phyloP scores from a whole-genome alignment of 2,888 invertebrate species.

The Pterostichus niger region DNA sequence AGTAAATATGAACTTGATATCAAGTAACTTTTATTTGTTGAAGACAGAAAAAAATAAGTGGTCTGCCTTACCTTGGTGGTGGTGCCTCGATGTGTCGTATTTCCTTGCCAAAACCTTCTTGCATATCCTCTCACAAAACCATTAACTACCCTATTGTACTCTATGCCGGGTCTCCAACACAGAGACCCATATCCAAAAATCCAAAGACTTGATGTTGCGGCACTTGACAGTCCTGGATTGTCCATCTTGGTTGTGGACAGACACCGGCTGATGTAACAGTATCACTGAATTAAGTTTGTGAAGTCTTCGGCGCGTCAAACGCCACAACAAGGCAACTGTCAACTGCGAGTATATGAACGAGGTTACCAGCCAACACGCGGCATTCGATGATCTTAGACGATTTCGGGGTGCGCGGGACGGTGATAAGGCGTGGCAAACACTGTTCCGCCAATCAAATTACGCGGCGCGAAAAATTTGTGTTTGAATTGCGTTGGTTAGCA shows the following conservation, averaged over 20 bases:
- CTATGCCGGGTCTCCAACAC: constrained; percentile 97
- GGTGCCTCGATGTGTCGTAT: constrained; percentile 89
- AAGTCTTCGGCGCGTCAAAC: not conserved
- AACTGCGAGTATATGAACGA: constrained; percentile 35
- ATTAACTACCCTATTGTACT: constrained; percentile 87
- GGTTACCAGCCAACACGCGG: constrained; percentile 35
- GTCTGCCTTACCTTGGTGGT: constrained; percentile 81
- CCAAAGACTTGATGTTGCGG: constrained; percentile 80
- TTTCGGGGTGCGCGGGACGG: not conserved
- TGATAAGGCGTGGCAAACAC: not conserved
- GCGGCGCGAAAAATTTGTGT: constrained; percentile 2
- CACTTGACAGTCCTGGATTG: constrained; percentile 24
- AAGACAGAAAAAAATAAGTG: constrained; percentile 26
- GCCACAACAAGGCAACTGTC: constrained; percentile 23
- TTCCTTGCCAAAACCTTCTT: constrained; percentile 96
- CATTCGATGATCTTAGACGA: not conserved
- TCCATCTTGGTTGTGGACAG: constrained; percentile 27
- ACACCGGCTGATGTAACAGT: constrained; percentile 45
- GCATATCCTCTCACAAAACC: constrained; percentile 92
- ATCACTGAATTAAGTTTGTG: not conserved
- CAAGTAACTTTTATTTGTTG: no score
- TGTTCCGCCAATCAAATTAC: not conserved
- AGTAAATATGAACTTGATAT: constrained; percentile 24
- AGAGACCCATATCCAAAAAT: constrained; percentile 97
- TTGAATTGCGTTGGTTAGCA: not conserved